A percentile compares a stretch with the other conserved stretches of the same genome.
Conservation (phyloP, 2,888 invertebrate genomes). For the Oscheius sp. region DNA sequence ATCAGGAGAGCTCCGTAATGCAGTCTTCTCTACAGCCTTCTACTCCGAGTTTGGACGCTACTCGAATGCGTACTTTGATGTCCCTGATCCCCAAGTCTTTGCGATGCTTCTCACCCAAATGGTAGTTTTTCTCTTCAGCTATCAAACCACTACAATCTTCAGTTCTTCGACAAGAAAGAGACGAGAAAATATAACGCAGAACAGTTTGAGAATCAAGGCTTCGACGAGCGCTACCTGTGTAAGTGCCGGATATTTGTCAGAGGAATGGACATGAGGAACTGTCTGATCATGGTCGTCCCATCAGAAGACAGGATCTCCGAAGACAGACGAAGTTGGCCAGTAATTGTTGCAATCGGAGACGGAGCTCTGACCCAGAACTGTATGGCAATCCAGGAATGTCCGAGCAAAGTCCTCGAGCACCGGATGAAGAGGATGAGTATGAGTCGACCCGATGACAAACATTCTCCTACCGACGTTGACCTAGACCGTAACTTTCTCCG, state of each 20-base stretch:
- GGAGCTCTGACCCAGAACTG: constrained; percentile 21
- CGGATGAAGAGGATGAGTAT: not conserved
- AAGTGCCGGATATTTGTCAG: constrained; percentile 5
- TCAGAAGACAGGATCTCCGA: not conserved
- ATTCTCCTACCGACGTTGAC: constrained; percentile 7
- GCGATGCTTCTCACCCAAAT: constrained; percentile 19
- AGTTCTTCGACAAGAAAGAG: constrained; percentile 5
- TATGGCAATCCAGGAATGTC: constrained; percentile 7
- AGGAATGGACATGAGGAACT: not conserved
- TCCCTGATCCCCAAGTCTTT: constrained; percentile 23
- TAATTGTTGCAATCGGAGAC: constrained; percentile 27
- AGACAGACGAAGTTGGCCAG: constrained; percentile 6
- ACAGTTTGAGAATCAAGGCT: not conserved
- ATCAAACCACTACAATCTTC: not conserved
- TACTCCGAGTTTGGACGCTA: constrained; percentile 1
- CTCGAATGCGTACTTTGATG: constrained; percentile 4
- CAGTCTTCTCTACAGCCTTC: not conserved
- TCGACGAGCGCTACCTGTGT: not conserved
- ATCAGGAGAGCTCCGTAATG: not conserved
- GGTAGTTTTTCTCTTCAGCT: not conserved
- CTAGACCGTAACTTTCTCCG: not conserved
- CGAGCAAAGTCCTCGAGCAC: constrained; percentile 7
- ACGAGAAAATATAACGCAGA: not conserved
- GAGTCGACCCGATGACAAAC: not conserved
- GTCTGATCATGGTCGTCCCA: constrained; percentile 3